Percentiles rank a stretch among this genome's conserved stretches.
These are phyloP conservation scores for Oostethus manadensis DNA, from an alignment of 2,113 vertebrate genomes.

Conservation along the genomic window DNA sequence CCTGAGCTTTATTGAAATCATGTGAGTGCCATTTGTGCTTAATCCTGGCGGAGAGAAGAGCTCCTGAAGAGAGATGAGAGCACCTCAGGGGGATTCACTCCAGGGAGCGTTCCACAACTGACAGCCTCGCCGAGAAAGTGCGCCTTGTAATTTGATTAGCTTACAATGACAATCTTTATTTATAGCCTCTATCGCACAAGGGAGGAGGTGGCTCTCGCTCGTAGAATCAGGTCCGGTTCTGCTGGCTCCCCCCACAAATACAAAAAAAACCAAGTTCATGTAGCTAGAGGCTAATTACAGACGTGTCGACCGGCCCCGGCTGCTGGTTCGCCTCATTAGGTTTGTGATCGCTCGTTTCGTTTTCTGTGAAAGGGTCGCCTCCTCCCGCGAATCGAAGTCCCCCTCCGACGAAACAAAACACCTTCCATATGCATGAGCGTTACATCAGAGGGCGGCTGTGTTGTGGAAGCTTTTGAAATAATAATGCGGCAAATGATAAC, in stretches of 20 bases:
- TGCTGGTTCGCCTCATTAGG: constrained; percentile 53
- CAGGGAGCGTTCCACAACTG: constrained; percentile 59
- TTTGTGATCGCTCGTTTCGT: constrained; percentile 57
- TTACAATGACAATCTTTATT: constrained; percentile 76
- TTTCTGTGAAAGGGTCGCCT: constrained; percentile 43
- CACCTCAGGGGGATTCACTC: constrained; percentile 73
- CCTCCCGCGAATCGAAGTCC: constrained; percentile 15
- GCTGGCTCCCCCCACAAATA: constrained; percentile 37
- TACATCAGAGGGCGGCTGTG: constrained; percentile 58
- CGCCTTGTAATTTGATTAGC: constrained; percentile 74
- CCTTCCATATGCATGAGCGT: constrained; percentile 63
- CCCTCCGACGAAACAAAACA: constrained; percentile 30
- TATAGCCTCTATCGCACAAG: constrained; percentile 64
- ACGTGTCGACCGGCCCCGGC: constrained; percentile 52
- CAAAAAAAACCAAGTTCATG: constrained; percentile 49
- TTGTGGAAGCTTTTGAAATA: constrained; percentile 68
- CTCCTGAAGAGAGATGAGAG: constrained; percentile 72
- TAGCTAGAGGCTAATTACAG: constrained; percentile 55
- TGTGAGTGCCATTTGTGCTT: constrained; percentile 74
- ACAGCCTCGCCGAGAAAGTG: constrained; percentile 67
- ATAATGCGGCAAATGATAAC: constrained; percentile 71
- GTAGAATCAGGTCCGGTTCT: constrained; percentile 44
- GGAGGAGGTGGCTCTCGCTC: constrained; percentile 33
- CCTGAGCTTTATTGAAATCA: constrained; percentile 69
- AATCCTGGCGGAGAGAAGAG: constrained; percentile 69